These are phyloP conservation scores for Myiopsitta monachus DNA, from an alignment of 2,113 vertebrate species.

Conservation along the genomic window DNA sequence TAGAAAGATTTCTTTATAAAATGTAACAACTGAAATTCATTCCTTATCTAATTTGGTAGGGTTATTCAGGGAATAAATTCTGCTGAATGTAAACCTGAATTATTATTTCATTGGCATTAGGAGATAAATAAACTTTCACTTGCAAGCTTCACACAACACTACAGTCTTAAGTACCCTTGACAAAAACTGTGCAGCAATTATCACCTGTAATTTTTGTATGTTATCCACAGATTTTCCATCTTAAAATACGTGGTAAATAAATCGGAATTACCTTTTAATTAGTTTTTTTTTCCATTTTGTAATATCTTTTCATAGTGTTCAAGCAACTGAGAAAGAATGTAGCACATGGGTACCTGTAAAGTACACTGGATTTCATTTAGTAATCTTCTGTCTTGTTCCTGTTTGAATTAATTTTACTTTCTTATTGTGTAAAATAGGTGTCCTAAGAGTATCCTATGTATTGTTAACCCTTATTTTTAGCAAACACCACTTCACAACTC, in stretches of 20 bases:
- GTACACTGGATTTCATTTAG: neutral
- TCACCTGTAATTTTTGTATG: neutral
- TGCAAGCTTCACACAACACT: neutral
- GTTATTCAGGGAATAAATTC: neutral
- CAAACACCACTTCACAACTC: neutral
- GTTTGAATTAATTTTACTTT: neutral
- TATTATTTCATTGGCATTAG: neutral
- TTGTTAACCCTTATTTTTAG: neutral
- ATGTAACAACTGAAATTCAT: neutral
- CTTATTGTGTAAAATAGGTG: neutral
- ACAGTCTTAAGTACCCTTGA: neutral
- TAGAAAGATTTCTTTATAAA: conserved; percentile 16
- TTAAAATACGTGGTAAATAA: neutral
- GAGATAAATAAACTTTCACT: neutral
- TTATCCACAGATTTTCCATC: neutral
- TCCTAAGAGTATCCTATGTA: neutral
- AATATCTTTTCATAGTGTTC: neutral
- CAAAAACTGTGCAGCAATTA: neutral
- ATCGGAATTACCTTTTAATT: neutral
- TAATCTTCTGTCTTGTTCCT: neutral
- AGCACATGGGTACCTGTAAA: neutral
- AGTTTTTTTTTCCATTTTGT: neutral
- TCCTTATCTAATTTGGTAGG: neutral
- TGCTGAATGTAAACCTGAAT: neutral
- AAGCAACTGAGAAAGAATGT: neutral